phyloP scores from a whole-genome alignment of 1,140 invertebrate species.

The Eurosta solidaginis region DNA sequence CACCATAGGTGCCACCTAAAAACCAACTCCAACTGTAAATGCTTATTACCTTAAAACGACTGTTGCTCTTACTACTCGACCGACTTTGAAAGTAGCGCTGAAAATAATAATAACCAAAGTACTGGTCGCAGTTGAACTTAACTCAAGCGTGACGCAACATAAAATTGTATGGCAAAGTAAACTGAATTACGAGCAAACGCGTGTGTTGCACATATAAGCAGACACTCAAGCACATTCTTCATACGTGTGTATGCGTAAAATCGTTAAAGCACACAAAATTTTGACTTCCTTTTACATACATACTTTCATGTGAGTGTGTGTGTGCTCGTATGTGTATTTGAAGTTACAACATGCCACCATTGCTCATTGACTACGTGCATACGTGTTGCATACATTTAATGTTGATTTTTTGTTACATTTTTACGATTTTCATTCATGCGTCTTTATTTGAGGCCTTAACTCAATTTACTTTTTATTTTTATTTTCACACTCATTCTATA shows the following conservation, averaged over 20 bases:
- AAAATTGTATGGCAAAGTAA: constrained; percentile 27
- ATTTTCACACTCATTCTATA: background rate
- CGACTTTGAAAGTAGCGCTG: background rate
- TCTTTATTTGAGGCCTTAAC: background rate
- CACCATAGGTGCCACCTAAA: no score
- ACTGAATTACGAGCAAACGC: constrained; percentile 25
- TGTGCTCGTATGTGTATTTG: no score
- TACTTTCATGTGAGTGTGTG: no score
- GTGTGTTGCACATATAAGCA: background rate
- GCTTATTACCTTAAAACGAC: no score
- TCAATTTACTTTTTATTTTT: background rate
- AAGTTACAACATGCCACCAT: background rate
- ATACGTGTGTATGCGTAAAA: background rate
- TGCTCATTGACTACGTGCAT: constrained; percentile 26
- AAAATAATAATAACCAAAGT: background rate
- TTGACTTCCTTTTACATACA: background rate
- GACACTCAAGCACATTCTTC: background rate
- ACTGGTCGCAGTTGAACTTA: background rate
- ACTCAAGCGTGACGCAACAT: constrained; percentile 15
- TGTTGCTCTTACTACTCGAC: background rate
- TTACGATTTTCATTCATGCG: background rate
- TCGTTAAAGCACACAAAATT: background rate
- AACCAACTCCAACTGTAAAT: no score
- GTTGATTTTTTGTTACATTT: background rate
- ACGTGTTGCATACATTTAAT: constrained; percentile 20